Evolutionary conservation across 2,888 invertebrate genomes (phyloP).

Genomic region (Gortyna flavago): DNA sequence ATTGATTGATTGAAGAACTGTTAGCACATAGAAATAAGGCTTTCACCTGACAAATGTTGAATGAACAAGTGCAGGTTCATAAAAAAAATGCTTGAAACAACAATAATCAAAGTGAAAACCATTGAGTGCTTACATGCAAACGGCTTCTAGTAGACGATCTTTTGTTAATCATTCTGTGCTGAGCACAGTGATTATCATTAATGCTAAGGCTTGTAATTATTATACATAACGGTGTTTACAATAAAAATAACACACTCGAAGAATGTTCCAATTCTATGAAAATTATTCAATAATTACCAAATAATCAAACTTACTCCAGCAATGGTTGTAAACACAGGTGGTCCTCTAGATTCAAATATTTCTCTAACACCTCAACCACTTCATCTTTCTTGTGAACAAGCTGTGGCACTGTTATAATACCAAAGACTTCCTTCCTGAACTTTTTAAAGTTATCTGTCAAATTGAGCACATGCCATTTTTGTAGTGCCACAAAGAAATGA

Average conservation of each 20-base stretch:
- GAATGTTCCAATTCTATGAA: not conserved
- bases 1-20: not conserved
- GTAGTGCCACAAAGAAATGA: slow-evolving; percentile 94
- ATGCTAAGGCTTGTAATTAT: not conserved
- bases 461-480: slow-evolving; percentile 97
- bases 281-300: not conserved
- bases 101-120: not conserved
- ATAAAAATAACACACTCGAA: not conserved
- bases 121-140: no score
- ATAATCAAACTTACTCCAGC: slow-evolving; percentile 93
- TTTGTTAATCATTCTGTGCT: not conserved
- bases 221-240: not conserved
- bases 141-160: no score
- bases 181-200: no score
- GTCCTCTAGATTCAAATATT: slow-evolving; percentile 93
- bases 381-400: slow-evolving; percentile 94
- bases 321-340: slow-evolving; percentile 94
- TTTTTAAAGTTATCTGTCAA: slow-evolving; percentile 94
- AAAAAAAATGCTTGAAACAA: not conserved
- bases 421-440: slow-evolving; percentile 93
- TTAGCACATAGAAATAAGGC: not conserved
- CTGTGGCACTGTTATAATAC: slow-evolving; percentile 95
- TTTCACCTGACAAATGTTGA: not conserved
- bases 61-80: not conserved
- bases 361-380: slow-evolving; percentile 93